Percentiles rank a stretch among this genome's conserved stretches.
These are phyloP conservation scores for Leiothrix lutea DNA, from an alignment of 2,113 vertebrate genomes.

Conservation along the genomic window DNA sequence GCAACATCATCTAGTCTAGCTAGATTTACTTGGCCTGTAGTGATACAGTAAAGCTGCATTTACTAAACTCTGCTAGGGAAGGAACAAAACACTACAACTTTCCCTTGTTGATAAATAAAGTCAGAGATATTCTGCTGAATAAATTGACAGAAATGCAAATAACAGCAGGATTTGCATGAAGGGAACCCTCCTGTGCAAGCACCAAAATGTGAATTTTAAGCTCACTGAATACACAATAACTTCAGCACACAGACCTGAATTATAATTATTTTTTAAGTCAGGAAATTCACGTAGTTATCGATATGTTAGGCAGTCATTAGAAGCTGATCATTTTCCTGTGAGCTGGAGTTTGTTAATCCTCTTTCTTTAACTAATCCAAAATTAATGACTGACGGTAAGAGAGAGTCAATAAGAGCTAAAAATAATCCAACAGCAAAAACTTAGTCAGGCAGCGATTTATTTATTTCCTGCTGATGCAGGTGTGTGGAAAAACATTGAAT, in stretches of 20 bases:
- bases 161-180: background rate
- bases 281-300: background rate
- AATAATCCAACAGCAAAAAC: background rate
- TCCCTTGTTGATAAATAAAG: background rate
- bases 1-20: background rate
- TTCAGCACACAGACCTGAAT: background rate
- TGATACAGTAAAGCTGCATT: background rate
- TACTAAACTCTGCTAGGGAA: background rate
- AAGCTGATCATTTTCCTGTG: background rate
- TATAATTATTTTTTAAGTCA: background rate
- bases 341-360: background rate
- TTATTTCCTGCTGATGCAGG: background rate
- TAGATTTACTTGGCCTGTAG: background rate
- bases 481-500: background rate
- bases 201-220: background rate
- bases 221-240: background rate
- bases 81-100: background rate
- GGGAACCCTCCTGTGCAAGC: background rate
- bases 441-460: background rate
- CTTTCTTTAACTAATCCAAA: background rate
- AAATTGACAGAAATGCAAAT: background rate
- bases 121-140: background rate
- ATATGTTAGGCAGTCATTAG: background rate
- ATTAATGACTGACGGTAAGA: background rate
- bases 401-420: background rate